These are phyloP conservation scores for Oxytorus armatus DNA, from an alignment of 2,888 invertebrate genomes.

Conservation along the genomic window DNA sequence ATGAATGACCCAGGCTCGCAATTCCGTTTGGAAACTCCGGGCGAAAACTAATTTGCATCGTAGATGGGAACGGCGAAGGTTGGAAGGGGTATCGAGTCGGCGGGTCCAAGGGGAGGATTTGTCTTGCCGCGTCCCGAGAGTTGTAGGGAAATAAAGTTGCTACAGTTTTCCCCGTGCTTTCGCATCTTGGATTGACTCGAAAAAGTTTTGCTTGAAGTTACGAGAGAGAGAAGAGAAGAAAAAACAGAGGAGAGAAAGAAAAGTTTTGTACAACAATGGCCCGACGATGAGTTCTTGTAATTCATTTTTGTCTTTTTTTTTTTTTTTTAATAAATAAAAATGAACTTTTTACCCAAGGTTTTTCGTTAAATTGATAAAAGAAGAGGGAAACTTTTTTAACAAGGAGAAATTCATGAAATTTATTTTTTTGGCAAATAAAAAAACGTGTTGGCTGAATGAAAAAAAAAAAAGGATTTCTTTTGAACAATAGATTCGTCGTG, in stretches of 20 bases:
- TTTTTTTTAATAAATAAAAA: slow-evolving; percentile 16
- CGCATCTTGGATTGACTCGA: slow-evolving; percentile 25
- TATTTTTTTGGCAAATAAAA: background rate
- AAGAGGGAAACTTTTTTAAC: background rate
- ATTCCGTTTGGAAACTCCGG: slow-evolving; percentile 68
- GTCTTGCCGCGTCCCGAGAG: slow-evolving; percentile 31
- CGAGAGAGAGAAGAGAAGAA: background rate
- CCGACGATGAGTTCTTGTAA: slow-evolving; percentile 28
- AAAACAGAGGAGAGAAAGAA: slow-evolving; percentile 10
- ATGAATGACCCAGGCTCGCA: slow-evolving; percentile 66
- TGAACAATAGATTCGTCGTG: too few species aligned
- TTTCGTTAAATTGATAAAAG: background rate
- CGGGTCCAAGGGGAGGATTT: slow-evolving; percentile 22
- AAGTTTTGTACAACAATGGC: slow-evolving; percentile 15
- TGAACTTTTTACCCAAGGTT: background rate
- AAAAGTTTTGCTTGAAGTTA: background rate
- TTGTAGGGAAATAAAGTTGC: slow-evolving; percentile 64
- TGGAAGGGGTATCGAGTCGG: background rate
- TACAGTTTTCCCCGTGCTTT: slow-evolving; percentile 31
- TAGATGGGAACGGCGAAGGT: slow-evolving; percentile 46
- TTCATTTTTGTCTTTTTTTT: slow-evolving; percentile 7
- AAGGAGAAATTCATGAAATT: background rate
- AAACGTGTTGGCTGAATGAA: background rate
- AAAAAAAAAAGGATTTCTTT: too few species aligned
- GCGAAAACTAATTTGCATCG: slow-evolving; percentile 69